Base-by-base conservation (phyloP, 2,888 invertebrate species). In the Agonopterix subpropinquella region DNA sequence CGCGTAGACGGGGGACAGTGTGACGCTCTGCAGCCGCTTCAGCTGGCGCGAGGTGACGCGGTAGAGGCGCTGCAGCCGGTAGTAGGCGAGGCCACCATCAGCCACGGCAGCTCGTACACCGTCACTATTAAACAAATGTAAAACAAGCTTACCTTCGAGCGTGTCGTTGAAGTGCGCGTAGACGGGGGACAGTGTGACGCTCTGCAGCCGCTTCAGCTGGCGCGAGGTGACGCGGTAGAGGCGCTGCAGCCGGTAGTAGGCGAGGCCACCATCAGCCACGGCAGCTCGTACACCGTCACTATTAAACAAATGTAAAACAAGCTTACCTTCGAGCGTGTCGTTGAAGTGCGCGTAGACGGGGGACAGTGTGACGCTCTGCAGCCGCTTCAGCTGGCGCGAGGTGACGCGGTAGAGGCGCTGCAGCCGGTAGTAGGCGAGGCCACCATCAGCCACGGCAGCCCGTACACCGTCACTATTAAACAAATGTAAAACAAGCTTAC, bases 151-250 rank as follows among this genome's bases (percentile, higher is more conserved):
- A 80, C 95, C 98, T 71, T 93, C 92, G 0, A 98, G 84, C 0
- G 97, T 96, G 80, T 98, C 98, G 50, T 94, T 95, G 76, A 98
- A 97, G 74, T 98, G 97, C 18, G 95, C 94, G 70, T 98, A 98
- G 10, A 98, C 91, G 0, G 98, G 98, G 0, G 97, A 97, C 39
- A 98, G 84, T 0, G 97, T 94, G 49, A 95, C 92, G 71, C 96
- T 96, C 43, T 95, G 94, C 45, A 98, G 86, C 3, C 98, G 90
- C 77, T 97, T 96, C 43, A 98, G 89, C 73, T 98, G 98, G 36
- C 98, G 89, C 1, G 96, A 96, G 1, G 98, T 95, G 62, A 94
- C 88, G 42, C 98, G 91, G 77, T 96, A 96, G 48, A 92, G 92
- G 61, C 92, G 90, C 80, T 96, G 98, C 55, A 98, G 90, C 82